Conservation (phyloP, 1,140 invertebrate species). For the Batillaria attramentaria region DNA sequence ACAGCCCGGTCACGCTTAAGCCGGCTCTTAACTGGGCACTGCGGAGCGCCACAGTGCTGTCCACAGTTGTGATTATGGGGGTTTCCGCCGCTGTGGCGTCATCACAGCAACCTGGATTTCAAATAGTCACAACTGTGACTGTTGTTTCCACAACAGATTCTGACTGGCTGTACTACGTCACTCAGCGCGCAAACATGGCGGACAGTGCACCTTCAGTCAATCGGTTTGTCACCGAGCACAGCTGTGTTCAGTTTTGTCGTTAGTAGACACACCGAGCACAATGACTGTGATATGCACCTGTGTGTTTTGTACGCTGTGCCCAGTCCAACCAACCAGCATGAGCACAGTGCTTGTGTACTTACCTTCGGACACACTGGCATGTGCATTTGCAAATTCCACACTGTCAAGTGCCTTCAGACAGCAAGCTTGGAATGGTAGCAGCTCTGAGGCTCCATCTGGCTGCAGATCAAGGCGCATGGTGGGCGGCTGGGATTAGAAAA, state of each 20-base stretch:
- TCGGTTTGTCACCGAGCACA: no score
- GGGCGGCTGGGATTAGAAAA: neutral
- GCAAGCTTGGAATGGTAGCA: slow-evolving; percentile 25
- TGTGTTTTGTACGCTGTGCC: neutral
- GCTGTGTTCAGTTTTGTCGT: no score
- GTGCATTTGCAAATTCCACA: slow-evolving; percentile 18
- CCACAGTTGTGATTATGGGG: no score
- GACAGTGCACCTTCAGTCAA: neutral
- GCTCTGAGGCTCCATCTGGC: slow-evolving; percentile 4
- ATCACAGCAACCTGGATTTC: no score
- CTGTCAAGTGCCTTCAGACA: slow-evolving; percentile 18
- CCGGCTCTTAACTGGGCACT: no score
- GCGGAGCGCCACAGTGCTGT: no score
- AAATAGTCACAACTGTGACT: no score
- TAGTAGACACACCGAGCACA: no score
- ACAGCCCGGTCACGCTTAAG: neutral
- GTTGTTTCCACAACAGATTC: no score
- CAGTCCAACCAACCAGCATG: neutral
- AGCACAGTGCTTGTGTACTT: neutral
- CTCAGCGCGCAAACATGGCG: neutral
- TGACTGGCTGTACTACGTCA: no score
- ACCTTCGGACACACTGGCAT: slow-evolving; percentile 20
- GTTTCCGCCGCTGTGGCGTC: no score
- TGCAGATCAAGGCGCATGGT: slow-evolving; percentile 13
- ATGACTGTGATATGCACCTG: neutral